These are phyloP conservation scores for Timema cristinae DNA, from an alignment of 2,888 invertebrate species.

Conservation along the genomic window DNA sequence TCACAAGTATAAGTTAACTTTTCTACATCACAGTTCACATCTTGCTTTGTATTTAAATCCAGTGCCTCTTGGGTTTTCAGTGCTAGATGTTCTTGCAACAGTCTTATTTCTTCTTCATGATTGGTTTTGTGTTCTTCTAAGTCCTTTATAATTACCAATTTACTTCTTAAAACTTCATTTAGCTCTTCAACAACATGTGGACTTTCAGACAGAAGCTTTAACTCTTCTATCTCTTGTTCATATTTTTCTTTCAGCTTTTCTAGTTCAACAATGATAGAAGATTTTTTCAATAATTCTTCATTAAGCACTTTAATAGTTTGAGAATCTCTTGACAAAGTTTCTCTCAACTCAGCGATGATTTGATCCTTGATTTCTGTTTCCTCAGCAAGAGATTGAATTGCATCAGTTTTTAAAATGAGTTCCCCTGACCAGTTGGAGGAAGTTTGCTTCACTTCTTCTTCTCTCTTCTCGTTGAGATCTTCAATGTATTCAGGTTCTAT, in stretches of 20 bases:
- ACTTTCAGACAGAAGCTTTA: background rate
- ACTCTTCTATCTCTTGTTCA: background rate
- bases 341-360: background rate
- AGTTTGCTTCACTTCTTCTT: too few relatives aligned
- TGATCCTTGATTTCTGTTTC: too few relatives aligned
- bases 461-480: too few relatives aligned
- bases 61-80: too few relatives aligned
- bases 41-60: too few relatives aligned
- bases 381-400: too few relatives aligned
- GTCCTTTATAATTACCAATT: background rate
- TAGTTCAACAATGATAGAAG: background rate
- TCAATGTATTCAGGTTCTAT: too few relatives aligned
- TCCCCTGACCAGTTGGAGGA: too few relatives aligned
- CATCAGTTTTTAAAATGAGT: too few relatives aligned
- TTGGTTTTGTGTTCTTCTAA: background rate
- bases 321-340: constrained; percentile 2
- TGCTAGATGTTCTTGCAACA: too few relatives aligned
- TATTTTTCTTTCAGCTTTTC: background rate
- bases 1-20: too few relatives aligned
- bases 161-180: background rate
- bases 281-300: background rate
- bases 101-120: background rate
- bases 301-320: background rate
- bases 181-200: background rate
- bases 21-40: too few relatives aligned